Evolutionary conservation across 2,797 vertebrate species (phyloP).

Genomic region (Xiphophorus birchmanni): DNA sequence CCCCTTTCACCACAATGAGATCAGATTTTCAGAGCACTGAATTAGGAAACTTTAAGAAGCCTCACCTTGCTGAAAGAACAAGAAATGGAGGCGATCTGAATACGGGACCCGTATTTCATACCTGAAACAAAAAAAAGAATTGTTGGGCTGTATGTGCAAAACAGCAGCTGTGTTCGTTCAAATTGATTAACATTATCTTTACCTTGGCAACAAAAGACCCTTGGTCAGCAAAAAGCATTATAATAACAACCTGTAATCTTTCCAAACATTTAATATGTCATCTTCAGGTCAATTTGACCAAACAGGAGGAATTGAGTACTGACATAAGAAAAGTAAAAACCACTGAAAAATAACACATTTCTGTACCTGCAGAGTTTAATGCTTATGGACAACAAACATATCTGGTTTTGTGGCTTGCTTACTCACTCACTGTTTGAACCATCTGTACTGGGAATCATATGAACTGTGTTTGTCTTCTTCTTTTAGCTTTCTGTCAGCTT

Average conservation of each 20-base stretch:
- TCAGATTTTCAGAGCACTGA: slow-evolving; percentile 57
- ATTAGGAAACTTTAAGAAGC: slow-evolving; percentile 54
- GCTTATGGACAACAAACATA: neutral
- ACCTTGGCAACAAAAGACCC: neutral
- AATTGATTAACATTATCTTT: neutral
- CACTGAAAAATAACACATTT: neutral
- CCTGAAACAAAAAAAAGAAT: slow-evolving; percentile 27
- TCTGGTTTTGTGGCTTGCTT: neutral
- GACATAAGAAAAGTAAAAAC: neutral
- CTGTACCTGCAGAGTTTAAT: neutral
- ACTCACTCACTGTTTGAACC: neutral
- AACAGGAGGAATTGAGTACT: neutral
- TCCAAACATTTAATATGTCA: neutral
- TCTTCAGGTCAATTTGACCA: neutral
- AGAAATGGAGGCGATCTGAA: slow-evolving; percentile 45
- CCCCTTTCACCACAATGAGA: slow-evolving; percentile 56
- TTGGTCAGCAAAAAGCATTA: neutral
- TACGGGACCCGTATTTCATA: slow-evolving; percentile 70
- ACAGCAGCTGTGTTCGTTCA: neutral
- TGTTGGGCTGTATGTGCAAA: slow-evolving; percentile 47
- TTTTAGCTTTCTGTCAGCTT: too few species aligned
- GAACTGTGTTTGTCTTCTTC: neutral
- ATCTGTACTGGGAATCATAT: neutral
- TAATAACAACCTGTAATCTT: neutral
- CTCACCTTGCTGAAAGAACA: slow-evolving; percentile 48